These are phyloP conservation scores for Crypturellus tataupa DNA, from an alignment of 2,797 vertebrate species.

Conservation along the genomic window DNA sequence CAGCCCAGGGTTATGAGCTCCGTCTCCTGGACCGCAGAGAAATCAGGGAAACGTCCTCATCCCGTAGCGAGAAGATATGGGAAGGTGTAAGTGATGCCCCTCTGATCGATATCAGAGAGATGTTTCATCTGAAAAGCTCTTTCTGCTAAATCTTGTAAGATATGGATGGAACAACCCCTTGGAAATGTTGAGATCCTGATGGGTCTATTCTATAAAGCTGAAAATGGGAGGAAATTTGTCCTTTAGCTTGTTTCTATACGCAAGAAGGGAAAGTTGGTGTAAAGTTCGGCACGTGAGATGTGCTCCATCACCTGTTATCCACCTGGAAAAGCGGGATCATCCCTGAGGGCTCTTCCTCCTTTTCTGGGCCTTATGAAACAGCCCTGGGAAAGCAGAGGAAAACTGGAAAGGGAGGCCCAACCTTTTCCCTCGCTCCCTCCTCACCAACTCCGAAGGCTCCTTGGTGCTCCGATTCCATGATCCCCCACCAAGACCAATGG, in stretches of 20 bases:
- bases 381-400: not conserved
- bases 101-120: not conserved
- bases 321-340: not conserved
- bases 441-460: not conserved
- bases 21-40: no score
- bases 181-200: rapidly evolving
- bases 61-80: no score
- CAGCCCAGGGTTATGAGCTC: no score
- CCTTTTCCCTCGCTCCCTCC: not conserved
- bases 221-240: not conserved
- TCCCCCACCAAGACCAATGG: conserved; percentile 50
- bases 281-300: not conserved
- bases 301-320: rapidly evolving
- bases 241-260: not conserved
- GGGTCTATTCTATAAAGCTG: not conserved
- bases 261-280: rapidly evolving
- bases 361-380: rapidly evolving
- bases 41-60: no score
- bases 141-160: not conserved
- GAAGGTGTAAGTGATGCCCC: no score
- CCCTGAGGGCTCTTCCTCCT: rapidly evolving
- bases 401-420: rapidly evolving
- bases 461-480: not conserved
- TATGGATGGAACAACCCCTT: rapidly evolving
- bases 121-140: not conserved